Evolutionary conservation across 1,140 invertebrate genomes (phyloP).

Genomic region (Andrena cerasifolii): DNA sequence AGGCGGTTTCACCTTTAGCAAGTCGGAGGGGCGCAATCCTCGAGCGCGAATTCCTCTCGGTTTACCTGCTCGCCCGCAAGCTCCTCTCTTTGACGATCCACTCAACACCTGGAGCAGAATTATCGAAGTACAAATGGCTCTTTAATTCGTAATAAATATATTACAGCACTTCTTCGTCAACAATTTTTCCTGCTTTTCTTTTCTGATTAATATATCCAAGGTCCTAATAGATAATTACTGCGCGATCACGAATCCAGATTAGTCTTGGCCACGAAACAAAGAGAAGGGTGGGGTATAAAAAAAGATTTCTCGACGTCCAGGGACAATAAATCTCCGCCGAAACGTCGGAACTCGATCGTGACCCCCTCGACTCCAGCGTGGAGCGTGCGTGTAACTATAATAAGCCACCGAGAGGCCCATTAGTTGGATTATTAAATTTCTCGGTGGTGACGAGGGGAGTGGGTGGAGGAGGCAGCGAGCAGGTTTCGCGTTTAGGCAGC

Average conservation of each 20-base stretch:
- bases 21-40: constrained; percentile 50
- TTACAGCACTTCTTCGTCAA: too few relatives aligned
- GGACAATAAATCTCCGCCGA: neutral
- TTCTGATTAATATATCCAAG: too few relatives aligned
- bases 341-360: constrained; percentile 4
- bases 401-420: constrained; percentile 75
- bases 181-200: too few relatives aligned
- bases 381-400: constrained; percentile 66
- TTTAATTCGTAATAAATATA: neutral
- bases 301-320: constrained; percentile 1
- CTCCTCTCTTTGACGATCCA: neutral
- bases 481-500: constrained; percentile 82
- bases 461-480: constrained; percentile 60
- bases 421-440: constrained; percentile 83
- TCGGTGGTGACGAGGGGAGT: constrained; percentile 71
- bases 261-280: neutral
- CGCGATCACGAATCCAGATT: too few relatives aligned
- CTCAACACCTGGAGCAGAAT: neutral
- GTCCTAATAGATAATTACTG: too few relatives aligned
- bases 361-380: neutral
- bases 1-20: constrained; percentile 64
- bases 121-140: too few relatives aligned
- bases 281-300: neutral
- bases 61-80: constrained; percentile 13
- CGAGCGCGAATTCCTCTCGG: constrained; percentile 46